Percentiles rank a stretch among this genome's conserved stretches.
Conservation (phyloP, 2,888 invertebrate species). For the Arrhopalites spinosus region DNA sequence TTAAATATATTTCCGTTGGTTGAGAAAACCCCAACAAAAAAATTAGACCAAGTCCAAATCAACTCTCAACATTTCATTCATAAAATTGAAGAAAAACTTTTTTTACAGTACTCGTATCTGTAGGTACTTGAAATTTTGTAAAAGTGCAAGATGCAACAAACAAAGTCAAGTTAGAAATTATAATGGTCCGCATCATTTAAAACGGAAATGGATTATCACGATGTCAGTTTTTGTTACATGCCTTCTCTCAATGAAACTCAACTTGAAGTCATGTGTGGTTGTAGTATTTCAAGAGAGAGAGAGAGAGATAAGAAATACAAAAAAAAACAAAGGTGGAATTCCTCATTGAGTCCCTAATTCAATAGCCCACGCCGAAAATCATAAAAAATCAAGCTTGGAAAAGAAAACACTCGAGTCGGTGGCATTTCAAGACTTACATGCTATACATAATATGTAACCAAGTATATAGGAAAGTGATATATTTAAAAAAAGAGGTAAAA, state of each 20-base stretch:
- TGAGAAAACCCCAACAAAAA: too few species aligned
- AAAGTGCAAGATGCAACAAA: too few species aligned
- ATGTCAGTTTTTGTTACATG: neutral
- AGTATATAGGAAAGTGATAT: too few species aligned
- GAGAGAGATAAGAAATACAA: neutral
- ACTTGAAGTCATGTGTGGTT: neutral
- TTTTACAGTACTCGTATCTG: too few species aligned
- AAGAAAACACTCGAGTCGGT: neutral
- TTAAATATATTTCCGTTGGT: too few species aligned
- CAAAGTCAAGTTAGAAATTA: too few species aligned
- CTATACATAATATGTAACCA: too few species aligned
- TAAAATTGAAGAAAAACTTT: too few species aligned
- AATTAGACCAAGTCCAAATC: too few species aligned
- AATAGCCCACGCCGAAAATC: conserved; percentile 24
- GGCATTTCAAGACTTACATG: conserved; percentile 2
- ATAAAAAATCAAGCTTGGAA: conserved; percentile 23
- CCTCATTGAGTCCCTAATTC: conserved; percentile 40
- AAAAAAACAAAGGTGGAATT: conserved; percentile 35
- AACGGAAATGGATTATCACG: neutral
- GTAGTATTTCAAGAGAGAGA: neutral
- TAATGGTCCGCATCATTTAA: neutral
- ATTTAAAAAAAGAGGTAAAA: too few species aligned
- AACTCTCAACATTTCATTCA: too few species aligned
- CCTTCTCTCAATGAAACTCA: neutral
- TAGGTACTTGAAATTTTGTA: too few species aligned